Evolutionary conservation across 1,140 invertebrate genomes (phyloP).

Genomic region (Cydia fagiglandana): DNA sequence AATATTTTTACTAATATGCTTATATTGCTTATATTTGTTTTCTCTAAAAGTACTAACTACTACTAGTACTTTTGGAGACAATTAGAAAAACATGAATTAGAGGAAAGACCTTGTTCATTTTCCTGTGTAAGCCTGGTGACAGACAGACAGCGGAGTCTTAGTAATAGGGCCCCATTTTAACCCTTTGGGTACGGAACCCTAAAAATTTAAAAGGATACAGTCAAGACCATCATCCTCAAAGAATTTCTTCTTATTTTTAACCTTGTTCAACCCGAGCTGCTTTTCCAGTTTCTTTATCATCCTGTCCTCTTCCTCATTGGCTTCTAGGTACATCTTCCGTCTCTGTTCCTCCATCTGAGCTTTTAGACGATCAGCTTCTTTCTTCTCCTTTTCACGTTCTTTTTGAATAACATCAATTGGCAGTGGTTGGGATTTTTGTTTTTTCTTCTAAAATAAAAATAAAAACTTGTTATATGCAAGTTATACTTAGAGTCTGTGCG

Average conservation of each 20-base stretch:
- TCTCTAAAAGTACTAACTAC: background rate
- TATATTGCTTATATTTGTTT: no score
- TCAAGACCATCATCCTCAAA: conserved; percentile 92
- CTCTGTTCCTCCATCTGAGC: conserved; percentile 75
- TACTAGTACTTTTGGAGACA: background rate
- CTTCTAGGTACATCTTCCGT: conserved; percentile 82
- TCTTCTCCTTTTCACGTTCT: conserved; percentile 61
- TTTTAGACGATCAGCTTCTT: conserved; percentile 56
- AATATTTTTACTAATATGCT: background rate
- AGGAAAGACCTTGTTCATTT: no score
- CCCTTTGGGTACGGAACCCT: no score
- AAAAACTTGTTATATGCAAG: background rate
- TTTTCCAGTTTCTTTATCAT: conserved; percentile 91
- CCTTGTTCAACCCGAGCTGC: conserved; percentile 89
- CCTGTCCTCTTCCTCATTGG: conserved; percentile 89
- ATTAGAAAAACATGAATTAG: conserved; percentile 26
- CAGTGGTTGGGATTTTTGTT: conserved; percentile 45
- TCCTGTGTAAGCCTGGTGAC: no score
- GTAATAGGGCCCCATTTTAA: no score
- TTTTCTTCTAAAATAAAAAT: conserved; percentile 50
- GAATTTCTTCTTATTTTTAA: conserved; percentile 86
- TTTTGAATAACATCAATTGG: conserved; percentile 55
- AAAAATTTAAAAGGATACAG: conserved; percentile 84
- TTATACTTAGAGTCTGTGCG: no score
- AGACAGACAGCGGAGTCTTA: no score